Evolutionary conservation across 2,888 invertebrate species (phyloP).

Genomic region (Hymenopus coronatus): DNA sequence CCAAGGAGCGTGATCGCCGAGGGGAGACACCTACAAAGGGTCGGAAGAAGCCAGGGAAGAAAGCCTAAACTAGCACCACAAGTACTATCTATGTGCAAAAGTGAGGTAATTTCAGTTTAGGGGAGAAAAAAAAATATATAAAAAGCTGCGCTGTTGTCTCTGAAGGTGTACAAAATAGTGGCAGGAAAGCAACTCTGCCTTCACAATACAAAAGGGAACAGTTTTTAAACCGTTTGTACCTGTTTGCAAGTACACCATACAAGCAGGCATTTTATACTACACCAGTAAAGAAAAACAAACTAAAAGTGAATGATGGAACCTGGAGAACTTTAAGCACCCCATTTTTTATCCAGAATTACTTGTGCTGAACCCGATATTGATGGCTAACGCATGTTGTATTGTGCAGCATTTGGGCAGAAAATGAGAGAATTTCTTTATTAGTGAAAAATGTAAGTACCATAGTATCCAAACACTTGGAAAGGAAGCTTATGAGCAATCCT

Average conservation of each 20-base stretch:
- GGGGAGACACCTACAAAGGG: constrained; percentile 25
- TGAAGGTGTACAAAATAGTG: constrained; percentile 5
- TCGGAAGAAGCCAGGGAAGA: constrained; percentile 35
- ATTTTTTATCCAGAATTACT: constrained; percentile 19
- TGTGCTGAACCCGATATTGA: constrained; percentile 26
- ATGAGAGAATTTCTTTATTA: constrained; percentile 14
- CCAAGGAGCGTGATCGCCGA: constrained; percentile 31
- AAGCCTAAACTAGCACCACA: constrained; percentile 29
- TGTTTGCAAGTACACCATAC: constrained; percentile 22
- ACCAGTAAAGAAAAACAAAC: constrained; percentile 11
- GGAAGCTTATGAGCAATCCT: background rate
- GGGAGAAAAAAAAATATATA: background rate
- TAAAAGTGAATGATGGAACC: constrained; percentile 23
- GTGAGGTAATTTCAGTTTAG: background rate
- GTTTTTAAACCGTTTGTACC: constrained; percentile 21
- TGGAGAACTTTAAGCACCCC: constrained; percentile 25
- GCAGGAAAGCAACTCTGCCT: constrained; percentile 21
- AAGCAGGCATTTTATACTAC: constrained; percentile 30
- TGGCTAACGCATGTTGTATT: constrained; percentile 20
- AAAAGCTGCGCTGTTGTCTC: background rate
- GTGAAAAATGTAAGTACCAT: constrained; percentile 18
- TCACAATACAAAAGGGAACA: constrained; percentile 25
- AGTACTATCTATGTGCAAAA: background rate
- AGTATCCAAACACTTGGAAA: constrained; percentile 3
- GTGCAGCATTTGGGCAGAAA: constrained; percentile 11